phyloP scores from a whole-genome alignment of 2,113 vertebrate genomes.

The Leptobrachium ailaonicum region DNA sequence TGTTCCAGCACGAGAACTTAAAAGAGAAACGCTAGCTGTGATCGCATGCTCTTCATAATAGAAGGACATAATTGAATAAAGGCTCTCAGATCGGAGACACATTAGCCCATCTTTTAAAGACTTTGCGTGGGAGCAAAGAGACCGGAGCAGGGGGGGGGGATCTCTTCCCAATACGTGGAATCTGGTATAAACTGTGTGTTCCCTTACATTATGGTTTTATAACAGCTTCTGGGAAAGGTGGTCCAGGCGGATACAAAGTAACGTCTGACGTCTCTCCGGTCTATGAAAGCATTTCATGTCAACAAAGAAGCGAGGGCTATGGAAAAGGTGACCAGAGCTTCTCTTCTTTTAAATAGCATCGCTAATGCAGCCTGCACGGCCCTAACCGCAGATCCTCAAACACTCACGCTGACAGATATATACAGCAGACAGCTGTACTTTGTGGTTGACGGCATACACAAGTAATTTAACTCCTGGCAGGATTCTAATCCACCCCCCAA shows the following conservation, averaged over 20 bases:
- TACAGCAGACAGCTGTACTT: too few species aligned
- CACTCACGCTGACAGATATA: too few species aligned
- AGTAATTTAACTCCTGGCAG: too few species aligned
- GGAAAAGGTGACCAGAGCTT: background rate
- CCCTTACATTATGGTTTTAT: background rate
- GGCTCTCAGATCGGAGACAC: conserved; percentile 10
- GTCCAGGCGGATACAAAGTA: background rate
- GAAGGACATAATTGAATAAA: conserved; percentile 2
- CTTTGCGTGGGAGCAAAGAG: conserved; percentile 9
- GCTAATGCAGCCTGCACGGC: too few species aligned
- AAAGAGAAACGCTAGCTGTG: background rate
- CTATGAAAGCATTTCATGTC: background rate
- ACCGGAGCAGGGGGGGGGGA: conserved; percentile 1
- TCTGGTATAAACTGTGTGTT: conserved; percentile 34
- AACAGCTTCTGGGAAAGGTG: background rate
- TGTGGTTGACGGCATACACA: too few species aligned
- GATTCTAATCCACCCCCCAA: too few species aligned
- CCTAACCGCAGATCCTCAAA: too few species aligned
- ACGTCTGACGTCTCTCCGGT: background rate
- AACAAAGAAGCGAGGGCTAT: background rate
- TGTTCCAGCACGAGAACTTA: conserved; percentile 2
- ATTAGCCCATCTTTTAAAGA: background rate
- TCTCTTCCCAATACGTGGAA: conserved; percentile 31
- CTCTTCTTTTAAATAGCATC: too few species aligned
- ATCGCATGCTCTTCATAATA: background rate